A percentile compares a stretch with the other conserved stretches of the same genome.
Evolutionary conservation across 92 coral and sea anemone species (phyloP).

Genomic region (Siderastrea siderea): DNA sequence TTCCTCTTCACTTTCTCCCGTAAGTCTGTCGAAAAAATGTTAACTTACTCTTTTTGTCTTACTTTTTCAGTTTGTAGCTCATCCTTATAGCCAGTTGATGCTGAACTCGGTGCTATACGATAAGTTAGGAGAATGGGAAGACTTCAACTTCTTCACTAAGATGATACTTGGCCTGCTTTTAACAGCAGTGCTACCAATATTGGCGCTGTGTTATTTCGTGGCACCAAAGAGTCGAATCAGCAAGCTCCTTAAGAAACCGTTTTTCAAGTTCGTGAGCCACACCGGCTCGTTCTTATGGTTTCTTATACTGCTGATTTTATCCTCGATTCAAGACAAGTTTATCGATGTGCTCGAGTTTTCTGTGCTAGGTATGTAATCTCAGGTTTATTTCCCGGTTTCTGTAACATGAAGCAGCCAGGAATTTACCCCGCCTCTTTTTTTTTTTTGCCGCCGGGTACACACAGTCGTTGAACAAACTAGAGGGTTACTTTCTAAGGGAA

Average conservation of each 20-base stretch:
- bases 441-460: too few species aligned
- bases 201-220: constrained; percentile 66
- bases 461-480: too few species aligned
- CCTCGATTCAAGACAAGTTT: constrained; percentile 84
- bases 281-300: constrained; percentile 78
- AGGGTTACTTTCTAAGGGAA: too few species aligned
- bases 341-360: constrained; percentile 49
- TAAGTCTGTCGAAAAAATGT: not conserved
- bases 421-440: too few species aligned
- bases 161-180: constrained; percentile 51
- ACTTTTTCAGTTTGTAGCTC: constrained; percentile 49
- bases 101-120: constrained; percentile 88
- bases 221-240: constrained; percentile 61
- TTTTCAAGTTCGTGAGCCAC: constrained; percentile 86
- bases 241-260: constrained; percentile 61
- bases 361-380: constrained; percentile 60
- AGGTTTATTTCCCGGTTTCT: too few species aligned
- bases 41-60: not conserved
- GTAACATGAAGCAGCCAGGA: too few species aligned
- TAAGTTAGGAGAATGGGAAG: constrained; percentile 67
- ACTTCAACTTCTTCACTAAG: constrained; percentile 37
- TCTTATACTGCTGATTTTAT: constrained; percentile 68
- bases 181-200: constrained; percentile 69
- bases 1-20: not conserved
- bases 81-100: constrained; percentile 92